phyloP scores from a whole-genome alignment of 2,113 vertebrate species.

The Ovis canadensis region DNA sequence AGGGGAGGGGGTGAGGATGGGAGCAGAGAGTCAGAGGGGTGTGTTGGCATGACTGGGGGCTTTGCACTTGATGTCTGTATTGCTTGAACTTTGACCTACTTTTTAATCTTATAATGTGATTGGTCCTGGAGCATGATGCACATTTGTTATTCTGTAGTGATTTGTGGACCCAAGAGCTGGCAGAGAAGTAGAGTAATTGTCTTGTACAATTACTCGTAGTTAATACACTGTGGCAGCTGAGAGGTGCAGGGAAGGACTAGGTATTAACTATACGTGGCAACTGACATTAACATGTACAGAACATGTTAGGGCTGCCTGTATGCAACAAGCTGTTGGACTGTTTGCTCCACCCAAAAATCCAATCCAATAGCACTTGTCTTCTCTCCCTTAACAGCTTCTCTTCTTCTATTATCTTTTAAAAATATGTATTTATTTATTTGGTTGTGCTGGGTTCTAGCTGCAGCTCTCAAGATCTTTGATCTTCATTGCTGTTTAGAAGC shows the following conservation, averaged over 20 bases:
- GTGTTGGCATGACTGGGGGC: not conserved
- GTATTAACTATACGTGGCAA: not conserved
- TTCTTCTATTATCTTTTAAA: not conserved
- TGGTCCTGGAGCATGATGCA: not conserved
- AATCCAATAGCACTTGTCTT: not conserved
- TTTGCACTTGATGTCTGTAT: not conserved
- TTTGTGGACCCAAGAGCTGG: not conserved
- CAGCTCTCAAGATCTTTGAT: not conserved
- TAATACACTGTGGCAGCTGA: not conserved
- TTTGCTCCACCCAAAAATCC: not conserved
- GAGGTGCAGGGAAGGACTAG: not conserved
- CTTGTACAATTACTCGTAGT: not conserved
- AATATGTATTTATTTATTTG: not conserved
- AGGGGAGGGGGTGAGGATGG: not conserved
- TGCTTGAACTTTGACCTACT: not conserved
- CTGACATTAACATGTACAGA: not conserved
- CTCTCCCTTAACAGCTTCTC: not conserved
- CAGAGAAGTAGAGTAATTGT: not conserved
- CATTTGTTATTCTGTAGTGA: not conserved
- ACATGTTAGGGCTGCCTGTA: not conserved
- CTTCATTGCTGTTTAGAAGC: not conserved
- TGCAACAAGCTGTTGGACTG: not conserved
- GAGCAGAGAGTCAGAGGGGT: not conserved
- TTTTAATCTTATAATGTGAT: not conserved
- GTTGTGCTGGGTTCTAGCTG: not conserved